phyloP scores from a whole-genome alignment of 2,797 vertebrate genomes.

The Sebastes vulpes region DNA sequence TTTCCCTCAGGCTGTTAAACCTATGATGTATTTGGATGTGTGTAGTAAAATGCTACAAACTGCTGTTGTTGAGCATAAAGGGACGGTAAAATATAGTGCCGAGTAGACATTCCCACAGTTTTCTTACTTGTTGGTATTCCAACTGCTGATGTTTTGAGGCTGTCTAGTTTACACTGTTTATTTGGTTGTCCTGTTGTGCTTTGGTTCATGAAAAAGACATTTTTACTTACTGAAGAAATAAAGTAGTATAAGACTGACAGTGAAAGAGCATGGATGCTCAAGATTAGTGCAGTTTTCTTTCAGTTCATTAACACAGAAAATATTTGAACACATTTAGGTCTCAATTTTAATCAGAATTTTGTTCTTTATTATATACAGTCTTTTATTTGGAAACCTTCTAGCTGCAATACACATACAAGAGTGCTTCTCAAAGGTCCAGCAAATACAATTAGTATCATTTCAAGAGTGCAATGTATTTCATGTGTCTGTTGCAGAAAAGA shows the following conservation, averaged over 20 bases:
- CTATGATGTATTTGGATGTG: neutral
- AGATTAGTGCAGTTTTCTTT: conserved; percentile 3
- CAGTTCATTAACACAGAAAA: conserved; percentile 14
- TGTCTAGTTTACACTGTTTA: neutral
- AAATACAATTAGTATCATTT: conserved; percentile 39
- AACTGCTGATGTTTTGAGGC: neutral
- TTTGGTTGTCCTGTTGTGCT: neutral
- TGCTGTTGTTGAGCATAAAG: neutral
- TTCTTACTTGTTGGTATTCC: neutral
- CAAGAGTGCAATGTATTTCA: conserved; percentile 42
- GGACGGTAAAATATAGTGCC: neutral
- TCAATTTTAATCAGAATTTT: conserved; percentile 25
- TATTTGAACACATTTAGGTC: conserved; percentile 45
- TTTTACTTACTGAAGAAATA: neutral
- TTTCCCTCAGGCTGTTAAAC: neutral
- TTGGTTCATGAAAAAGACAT: neutral
- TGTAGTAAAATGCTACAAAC: neutral
- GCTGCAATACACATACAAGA: conserved; percentile 33
- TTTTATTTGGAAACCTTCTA: conserved; percentile 31
- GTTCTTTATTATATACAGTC: conserved; percentile 30
- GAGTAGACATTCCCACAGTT: neutral
- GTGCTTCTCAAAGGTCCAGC: conserved; percentile 32
- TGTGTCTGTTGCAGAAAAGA: conserved; percentile 25
- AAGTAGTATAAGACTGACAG: neutral
- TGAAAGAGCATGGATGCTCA: neutral